Percentiles rank a stretch among this genome's conserved stretches.
Conservation (phyloP, 2,797 vertebrate species). For the Acipenser transmontanus region DNA sequence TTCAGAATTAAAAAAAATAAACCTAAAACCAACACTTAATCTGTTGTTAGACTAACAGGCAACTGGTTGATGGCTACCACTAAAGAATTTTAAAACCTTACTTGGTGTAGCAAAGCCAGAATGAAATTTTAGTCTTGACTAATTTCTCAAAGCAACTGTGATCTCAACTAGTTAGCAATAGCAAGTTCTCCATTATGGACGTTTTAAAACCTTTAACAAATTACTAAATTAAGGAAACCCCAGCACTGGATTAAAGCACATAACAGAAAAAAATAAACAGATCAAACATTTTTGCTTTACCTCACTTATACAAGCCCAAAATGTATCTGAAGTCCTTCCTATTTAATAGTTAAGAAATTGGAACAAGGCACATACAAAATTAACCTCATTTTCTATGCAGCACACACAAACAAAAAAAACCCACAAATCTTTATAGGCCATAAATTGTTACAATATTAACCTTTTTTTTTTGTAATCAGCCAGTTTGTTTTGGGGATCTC, state of each 20-base stretch:
- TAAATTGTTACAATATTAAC: constrained; percentile 82
- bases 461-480: constrained; percentile 73
- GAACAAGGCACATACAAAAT: constrained; percentile 77
- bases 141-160: too few relatives aligned
- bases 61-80: too few relatives aligned
- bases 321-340: constrained; percentile 73
- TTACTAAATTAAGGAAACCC: constrained; percentile 7
- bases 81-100: too few relatives aligned
- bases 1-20: too few relatives aligned
- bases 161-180: too few relatives aligned
- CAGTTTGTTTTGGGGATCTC: constrained; percentile 61
- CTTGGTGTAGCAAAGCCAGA: too few relatives aligned
- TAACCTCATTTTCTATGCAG: constrained; percentile 55
- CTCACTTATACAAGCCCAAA: constrained; percentile 78
- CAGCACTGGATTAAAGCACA: constrained; percentile 58
- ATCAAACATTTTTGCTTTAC: constrained; percentile 48
- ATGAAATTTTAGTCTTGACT: too few relatives aligned
- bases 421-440: constrained; percentile 58
- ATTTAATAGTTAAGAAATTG: constrained; percentile 78
- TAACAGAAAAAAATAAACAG: constrained; percentile 58
- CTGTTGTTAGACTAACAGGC: too few relatives aligned
- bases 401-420: constrained; percentile 51
- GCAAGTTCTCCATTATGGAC: too few relatives aligned
- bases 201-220: too few relatives aligned
- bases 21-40: too few relatives aligned